Base-by-base conservation (phyloP, 2,113 vertebrate genomes). In the Syngnathus scovelli region DNA sequence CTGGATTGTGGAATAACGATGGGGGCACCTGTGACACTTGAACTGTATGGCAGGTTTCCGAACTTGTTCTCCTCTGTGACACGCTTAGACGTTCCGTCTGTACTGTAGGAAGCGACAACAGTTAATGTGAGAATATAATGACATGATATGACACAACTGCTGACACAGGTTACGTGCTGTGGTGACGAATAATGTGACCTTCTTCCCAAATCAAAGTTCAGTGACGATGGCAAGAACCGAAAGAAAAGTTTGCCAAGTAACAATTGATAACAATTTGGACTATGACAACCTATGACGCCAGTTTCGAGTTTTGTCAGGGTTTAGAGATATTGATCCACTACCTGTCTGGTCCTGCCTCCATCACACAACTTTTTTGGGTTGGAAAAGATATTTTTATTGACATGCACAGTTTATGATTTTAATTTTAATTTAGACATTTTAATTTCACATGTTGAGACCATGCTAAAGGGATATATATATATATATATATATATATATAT, bases 381-480 rank as follows among this genome's bases (percentile, higher is more conserved):
- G 74, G 66, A 48, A 64, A 77, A 49, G 15, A 49, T 36, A 61
- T 64, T 56, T 75, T 33, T 67, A 12, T 71, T 68, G 74, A 69
- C 75, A 49, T 68, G 61, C 64, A 70, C 44, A 64, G 43, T 75
- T 54, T 74, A 69, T 78, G 62, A 66, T 72, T 72, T 77, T 51
- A 67, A 66, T 67, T 63, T 73, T 65, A 33, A 67, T 58, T 27
- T 43, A 61, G 18, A 21, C 56, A 49, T 72, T 69, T 69, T 80
- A 16, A 27, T 75, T 72, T 71, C 44, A 72, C 58, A 69, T 72
- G 19, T 65, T 55, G 59, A 78, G 76, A 74, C 66, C 58, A 73
- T 68, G 62, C 61, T 56, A 78, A 87, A 86, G 83, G 86, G 83
- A 87, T 86, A 72, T 83, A n/a, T 33, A 33, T 33, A 33, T 33